A percentile compares a stretch with the other conserved stretches of the same genome.
These are phyloP conservation scores for Neodiprion virginianus DNA, from an alignment of 1,140 invertebrate species.

Conservation along the genomic window DNA sequence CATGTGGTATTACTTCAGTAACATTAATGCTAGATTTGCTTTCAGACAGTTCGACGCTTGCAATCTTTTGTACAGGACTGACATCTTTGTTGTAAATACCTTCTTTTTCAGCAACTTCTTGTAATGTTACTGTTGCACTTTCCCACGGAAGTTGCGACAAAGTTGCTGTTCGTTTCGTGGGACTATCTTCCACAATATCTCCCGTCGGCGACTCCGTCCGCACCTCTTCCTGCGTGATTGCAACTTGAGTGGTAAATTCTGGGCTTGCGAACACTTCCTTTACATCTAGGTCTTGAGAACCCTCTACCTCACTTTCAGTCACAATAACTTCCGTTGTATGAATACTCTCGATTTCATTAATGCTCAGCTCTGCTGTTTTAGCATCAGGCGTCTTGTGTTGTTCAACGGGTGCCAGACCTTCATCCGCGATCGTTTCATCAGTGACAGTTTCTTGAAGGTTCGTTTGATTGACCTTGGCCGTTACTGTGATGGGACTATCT, in stretches of 20 bases:
- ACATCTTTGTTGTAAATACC: constrained; percentile 53
- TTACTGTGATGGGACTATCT: constrained; percentile 44
- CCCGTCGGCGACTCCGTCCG: constrained; percentile 60
- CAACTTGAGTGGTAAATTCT: constrained; percentile 59
- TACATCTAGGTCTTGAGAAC: constrained; percentile 42
- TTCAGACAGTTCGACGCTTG: constrained; percentile 61
- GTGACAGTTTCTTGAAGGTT: constrained; percentile 62
- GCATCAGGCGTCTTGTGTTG: constrained; percentile 49
- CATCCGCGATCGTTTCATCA: constrained; percentile 61
- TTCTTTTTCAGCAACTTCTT: constrained; percentile 67
- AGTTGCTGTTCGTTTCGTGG: constrained; percentile 56
- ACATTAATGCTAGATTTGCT: constrained; percentile 56
- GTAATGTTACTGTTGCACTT: constrained; percentile 61
- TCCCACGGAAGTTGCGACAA: constrained; percentile 58
- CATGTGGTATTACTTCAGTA: constrained; percentile 62
- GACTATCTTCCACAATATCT: constrained; percentile 51
- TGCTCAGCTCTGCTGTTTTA: constrained; percentile 57
- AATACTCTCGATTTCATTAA: constrained; percentile 63
- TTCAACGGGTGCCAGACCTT: constrained; percentile 51
- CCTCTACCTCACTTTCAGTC: constrained; percentile 57
- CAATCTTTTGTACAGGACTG: constrained; percentile 60
- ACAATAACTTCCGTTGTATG: constrained; percentile 62
- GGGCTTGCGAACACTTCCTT: constrained; percentile 56
- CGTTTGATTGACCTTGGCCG: constrained; percentile 60
- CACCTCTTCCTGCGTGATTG: constrained; percentile 61